These are phyloP conservation scores for Mionectes olivaceus DNA, from an alignment of 2,797 vertebrate species.

Conservation along the genomic window DNA sequence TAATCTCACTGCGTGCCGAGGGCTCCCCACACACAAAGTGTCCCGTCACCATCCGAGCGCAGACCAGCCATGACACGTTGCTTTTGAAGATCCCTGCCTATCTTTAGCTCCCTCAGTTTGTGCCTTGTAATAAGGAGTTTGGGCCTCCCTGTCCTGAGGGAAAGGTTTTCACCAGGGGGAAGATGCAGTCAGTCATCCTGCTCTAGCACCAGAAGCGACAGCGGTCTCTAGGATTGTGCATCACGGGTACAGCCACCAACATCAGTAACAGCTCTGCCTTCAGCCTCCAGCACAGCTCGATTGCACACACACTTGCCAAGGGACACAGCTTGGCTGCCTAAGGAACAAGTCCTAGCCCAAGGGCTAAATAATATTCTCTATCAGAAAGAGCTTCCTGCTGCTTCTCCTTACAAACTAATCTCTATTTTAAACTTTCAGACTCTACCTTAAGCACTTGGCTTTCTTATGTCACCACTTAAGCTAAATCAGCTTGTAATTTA, in stretches of 20 bases:
- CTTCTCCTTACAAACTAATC: neutral
- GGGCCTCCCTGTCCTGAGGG: neutral
- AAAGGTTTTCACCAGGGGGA: neutral
- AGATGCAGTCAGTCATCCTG: neutral
- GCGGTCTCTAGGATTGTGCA: neutral
- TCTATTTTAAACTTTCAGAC: neutral
- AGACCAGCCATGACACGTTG: neutral
- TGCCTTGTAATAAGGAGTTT: neutral
- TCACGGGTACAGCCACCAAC: neutral
- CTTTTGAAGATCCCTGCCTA: neutral
- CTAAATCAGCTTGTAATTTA: neutral
- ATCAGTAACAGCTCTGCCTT: neutral
- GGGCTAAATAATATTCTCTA: neutral
- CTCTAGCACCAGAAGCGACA: neutral
- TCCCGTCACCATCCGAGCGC: rapidly evolving
- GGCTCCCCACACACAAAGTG: neutral
- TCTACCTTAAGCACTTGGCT: neutral
- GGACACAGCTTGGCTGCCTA: rapidly evolving
- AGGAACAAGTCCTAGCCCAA: rapidly evolving
- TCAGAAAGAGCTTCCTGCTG: neutral
- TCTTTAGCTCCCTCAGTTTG: neutral
- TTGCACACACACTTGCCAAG: neutral
- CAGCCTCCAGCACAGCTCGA: neutral
- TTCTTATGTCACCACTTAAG: neutral
- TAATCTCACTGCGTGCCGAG: neutral